These are phyloP conservation scores for Pantala flavescens DNA, from an alignment of 1,140 invertebrate species.

Conservation along the genomic window DNA sequence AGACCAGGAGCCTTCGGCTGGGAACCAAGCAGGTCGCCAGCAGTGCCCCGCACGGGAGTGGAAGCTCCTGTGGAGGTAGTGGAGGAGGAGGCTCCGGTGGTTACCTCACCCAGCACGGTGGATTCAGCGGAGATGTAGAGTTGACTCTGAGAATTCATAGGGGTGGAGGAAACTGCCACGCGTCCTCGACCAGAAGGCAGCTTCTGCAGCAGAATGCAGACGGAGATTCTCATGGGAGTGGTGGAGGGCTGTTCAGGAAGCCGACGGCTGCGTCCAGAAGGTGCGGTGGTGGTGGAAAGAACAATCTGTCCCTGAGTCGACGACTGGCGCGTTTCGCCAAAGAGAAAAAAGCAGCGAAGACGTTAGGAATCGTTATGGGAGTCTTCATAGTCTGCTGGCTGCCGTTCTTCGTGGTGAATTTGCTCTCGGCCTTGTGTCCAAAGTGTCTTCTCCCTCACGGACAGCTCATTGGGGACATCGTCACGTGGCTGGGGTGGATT, in stretches of 20 bases:
- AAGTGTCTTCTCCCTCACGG: conserved; percentile 71
- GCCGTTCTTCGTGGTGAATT: conserved; percentile 96
- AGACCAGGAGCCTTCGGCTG: conserved; percentile 80
- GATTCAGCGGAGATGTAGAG: conserved; percentile 50
- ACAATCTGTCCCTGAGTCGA: conserved; percentile 62
- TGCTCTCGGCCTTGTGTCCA: conserved; percentile 80
- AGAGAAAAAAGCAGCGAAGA: conserved; percentile 94
- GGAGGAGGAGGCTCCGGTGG: conserved; percentile 26
- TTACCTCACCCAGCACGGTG: background rate
- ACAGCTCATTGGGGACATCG: conserved; percentile 80
- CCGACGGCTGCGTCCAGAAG: conserved; percentile 27
- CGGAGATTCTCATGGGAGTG: conserved; percentile 20
- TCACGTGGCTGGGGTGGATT: conserved; percentile 98
- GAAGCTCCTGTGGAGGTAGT: conserved; percentile 10
- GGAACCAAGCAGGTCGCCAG: conserved; percentile 53
- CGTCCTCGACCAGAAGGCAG: background rate
- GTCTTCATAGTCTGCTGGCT: conserved; percentile 97
- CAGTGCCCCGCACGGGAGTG: conserved; percentile 23
- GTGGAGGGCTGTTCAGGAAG: conserved; percentile 24
- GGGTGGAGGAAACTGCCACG: conserved; percentile 44
- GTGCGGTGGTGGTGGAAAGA: conserved; percentile 34
- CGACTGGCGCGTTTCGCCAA: conserved; percentile 87
- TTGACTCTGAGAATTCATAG: conserved; percentile 80
- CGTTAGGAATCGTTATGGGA: conserved; percentile 91
- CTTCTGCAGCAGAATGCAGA: conserved; percentile 25